These are phyloP conservation scores for Jaculus jaculus DNA, from an alignment of 2,113 vertebrate species.

Conservation along the genomic window DNA sequence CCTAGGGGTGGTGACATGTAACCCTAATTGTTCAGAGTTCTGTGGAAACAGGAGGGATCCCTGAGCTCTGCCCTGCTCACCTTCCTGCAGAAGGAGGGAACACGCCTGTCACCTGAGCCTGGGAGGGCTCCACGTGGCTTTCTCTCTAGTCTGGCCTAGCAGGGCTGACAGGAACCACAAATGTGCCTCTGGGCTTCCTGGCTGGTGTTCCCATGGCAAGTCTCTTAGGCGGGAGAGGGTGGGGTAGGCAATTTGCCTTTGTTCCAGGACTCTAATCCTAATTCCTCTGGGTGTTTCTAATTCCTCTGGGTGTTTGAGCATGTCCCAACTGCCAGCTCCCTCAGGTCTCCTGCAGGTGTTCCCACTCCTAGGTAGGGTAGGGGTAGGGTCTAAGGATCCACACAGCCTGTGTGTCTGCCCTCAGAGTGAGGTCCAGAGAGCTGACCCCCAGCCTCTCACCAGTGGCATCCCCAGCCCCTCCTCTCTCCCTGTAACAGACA, in stretches of 20 bases:
- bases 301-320: slow-evolving; percentile 24
- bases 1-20: slow-evolving; percentile 12
- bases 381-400: background rate
- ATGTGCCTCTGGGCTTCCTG: slow-evolving; percentile 44
- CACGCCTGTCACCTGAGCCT: slow-evolving; percentile 43
- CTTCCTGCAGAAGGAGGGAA: slow-evolving; percentile 34
- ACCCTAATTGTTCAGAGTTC: slow-evolving; percentile 11
- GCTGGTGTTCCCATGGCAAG: background rate
- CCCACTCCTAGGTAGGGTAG: background rate
- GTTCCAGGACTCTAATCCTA: slow-evolving; percentile 37
- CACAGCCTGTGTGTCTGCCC: background rate
- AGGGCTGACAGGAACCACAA: background rate
- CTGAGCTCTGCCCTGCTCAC: background rate
- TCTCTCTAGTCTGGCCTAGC: background rate
- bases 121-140: background rate
- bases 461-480: background rate
- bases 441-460: background rate
- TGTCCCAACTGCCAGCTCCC: background rate
- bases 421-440: background rate
- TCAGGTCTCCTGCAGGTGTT: background rate
- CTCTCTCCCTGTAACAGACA: no score
- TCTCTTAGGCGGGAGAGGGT: background rate
- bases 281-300: slow-evolving; percentile 22
- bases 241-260: background rate
- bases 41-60: slow-evolving; percentile 17